Conservation (phyloP, 2,797 vertebrate genomes). For the Notoglanidium macrostoma region DNA sequence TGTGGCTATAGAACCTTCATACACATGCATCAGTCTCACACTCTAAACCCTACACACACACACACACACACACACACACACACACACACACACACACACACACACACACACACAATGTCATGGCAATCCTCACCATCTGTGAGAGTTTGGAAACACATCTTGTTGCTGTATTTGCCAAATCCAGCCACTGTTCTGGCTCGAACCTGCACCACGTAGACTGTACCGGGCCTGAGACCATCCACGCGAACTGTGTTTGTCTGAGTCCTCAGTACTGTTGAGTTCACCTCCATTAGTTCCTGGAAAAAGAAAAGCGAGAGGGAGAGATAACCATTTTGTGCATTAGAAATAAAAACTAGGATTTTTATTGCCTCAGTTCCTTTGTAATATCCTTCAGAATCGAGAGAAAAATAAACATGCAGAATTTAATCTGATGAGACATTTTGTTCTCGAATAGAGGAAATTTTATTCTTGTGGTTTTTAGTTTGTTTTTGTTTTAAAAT, state of each 20-base stretch:
- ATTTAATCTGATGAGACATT: background rate
- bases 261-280: slow-evolving; percentile 91
- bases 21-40: background rate
- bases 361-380: background rate
- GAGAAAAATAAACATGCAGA: background rate
- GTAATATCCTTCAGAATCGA: background rate
- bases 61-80: background rate
- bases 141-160: slow-evolving; percentile 99
- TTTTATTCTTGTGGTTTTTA: too few species aligned
- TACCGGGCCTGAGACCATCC: slow-evolving; percentile 86
- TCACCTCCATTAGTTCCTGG: slow-evolving; percentile 94
- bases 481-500: background rate
- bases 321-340: background rate
- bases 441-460: background rate
- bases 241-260: slow-evolving; percentile 93
- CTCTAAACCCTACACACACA: background rate
- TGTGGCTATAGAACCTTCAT: background rate
- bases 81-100: slow-evolving; percentile 7
- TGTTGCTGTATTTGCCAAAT: slow-evolving; percentile 97
- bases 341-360: background rate
- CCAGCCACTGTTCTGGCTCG: slow-evolving; percentile 92
- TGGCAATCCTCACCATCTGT: slow-evolving; percentile 86
- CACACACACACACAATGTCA: slow-evolving; percentile 9
- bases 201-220: slow-evolving; percentile 96
- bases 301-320: slow-evolving; percentile 20